Conservation (phyloP, 2,113 vertebrate genomes). For the Lota lota region DNA sequence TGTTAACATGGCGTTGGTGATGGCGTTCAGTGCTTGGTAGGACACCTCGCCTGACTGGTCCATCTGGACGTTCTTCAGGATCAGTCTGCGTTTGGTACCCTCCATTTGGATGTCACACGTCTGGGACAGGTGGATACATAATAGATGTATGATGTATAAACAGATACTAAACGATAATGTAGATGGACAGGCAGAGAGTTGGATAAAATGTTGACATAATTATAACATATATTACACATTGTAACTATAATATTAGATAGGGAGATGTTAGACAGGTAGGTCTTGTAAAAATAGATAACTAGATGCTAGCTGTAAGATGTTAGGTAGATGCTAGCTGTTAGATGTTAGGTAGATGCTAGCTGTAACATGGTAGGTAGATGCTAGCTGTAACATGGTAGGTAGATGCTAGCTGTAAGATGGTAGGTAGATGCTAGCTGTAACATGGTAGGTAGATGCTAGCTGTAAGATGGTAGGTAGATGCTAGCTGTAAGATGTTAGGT, state of each 20-base stretch:
- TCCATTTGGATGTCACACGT: conserved; percentile 92
- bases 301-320: too few species aligned
- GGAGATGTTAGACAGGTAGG: too few species aligned
- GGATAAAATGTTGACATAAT: too few species aligned
- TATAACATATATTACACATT: too few species aligned
- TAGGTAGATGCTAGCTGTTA: conserved; percentile 38
- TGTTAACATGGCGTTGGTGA: conserved; percentile 87
- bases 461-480: too few species aligned
- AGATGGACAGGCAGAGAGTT: too few species aligned
- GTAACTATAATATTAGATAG: neutral
- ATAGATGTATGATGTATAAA: too few species aligned
- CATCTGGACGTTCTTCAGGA: conserved; percentile 86
- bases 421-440: conserved; percentile 39
- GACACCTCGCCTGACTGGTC: conserved; percentile 94
- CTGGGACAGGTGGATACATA: conserved; percentile 57
- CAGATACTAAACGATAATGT: too few species aligned
- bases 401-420: conserved; percentile 39
- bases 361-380: conserved; percentile 49
- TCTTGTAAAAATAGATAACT: too few species aligned
- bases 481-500: conserved; percentile 40
- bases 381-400: neutral
- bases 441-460: neutral
- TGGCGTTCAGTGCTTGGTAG: conserved; percentile 89
- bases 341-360: conserved; percentile 27
- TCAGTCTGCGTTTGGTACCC: conserved; percentile 84